Percentiles rank a stretch among this genome's conserved stretches.
Conservation (phyloP, 2,888 invertebrate genomes). For the Cabera pusaria region DNA sequence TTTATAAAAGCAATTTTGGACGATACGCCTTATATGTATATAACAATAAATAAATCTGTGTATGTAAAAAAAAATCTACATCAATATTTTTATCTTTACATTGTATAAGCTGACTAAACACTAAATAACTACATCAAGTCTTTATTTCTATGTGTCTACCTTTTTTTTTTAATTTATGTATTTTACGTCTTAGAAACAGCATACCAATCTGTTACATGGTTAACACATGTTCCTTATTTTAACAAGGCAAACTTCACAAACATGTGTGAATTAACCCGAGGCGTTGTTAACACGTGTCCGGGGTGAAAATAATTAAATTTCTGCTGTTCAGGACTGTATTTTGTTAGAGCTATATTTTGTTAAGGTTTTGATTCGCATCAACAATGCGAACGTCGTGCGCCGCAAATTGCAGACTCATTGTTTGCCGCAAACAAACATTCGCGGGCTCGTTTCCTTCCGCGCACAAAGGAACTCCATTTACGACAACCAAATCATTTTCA, state of each 20-base stretch:
- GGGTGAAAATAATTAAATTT: slow-evolving; percentile 51
- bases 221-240: slow-evolving; percentile 1
- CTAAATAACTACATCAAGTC: too few species aligned
- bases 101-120: too few species aligned
- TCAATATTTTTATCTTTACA: too few species aligned
- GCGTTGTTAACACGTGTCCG: slow-evolving; percentile 20
- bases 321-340: slow-evolving; percentile 40
- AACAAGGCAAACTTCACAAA: slow-evolving; percentile 14
- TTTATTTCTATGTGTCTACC: too few species aligned
- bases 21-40: too few species aligned
- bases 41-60: too few species aligned
- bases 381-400: slow-evolving; percentile 66
- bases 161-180: too few species aligned
- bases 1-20: too few species aligned
- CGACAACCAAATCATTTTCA: slow-evolving; percentile 64
- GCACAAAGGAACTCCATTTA: slow-evolving; percentile 74
- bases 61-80: too few species aligned
- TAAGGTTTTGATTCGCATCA: slow-evolving; percentile 72
- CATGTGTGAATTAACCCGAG: slow-evolving; percentile 19
- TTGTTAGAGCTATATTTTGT: slow-evolving; percentile 52
- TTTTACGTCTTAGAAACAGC: slow-evolving; percentile 12
- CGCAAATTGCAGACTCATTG: slow-evolving; percentile 79
- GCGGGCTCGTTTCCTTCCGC: slow-evolving; percentile 63
- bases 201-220: slow-evolving; percentile 9
- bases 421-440: slow-evolving; percentile 75